phyloP scores from a whole-genome alignment of 2,797 vertebrate species.

The Pelodytes ibericus region DNA sequence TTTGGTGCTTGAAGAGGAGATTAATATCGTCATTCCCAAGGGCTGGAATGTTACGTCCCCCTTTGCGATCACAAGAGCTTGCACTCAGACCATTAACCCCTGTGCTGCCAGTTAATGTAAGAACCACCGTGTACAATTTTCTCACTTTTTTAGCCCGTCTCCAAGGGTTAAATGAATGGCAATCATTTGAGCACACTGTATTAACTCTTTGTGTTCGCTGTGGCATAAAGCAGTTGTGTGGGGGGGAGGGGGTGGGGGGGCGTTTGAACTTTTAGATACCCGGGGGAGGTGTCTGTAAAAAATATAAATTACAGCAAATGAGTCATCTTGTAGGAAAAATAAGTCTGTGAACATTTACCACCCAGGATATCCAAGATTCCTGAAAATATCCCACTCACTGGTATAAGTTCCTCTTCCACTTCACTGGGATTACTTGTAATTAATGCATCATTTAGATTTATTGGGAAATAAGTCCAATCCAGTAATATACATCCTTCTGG shows the following conservation, averaged over 20 bases:
- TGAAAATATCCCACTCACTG: conserved; percentile 42
- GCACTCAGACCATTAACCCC: background rate
- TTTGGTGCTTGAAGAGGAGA: too few species aligned
- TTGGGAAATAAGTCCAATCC: too few species aligned
- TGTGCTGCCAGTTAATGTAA: too few species aligned
- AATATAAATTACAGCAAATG: conserved; percentile 37
- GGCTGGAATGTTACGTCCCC: too few species aligned
- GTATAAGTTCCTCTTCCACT: conserved; percentile 30
- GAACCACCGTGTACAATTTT: too few species aligned
- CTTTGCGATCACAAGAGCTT: background rate
- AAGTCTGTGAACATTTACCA: conserved; percentile 42
- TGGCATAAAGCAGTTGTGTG: background rate
- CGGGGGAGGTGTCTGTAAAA: conserved; percentile 9
- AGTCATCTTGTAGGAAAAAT: conserved; percentile 34
- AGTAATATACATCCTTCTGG: too few species aligned
- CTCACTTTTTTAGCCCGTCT: too few species aligned
- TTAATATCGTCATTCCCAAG: too few species aligned
- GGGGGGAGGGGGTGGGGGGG: background rate
- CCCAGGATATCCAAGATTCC: conserved; percentile 44
- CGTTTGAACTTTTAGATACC: conserved; percentile 12
- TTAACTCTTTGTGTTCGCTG: background rate
- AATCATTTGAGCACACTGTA: background rate
- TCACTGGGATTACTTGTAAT: background rate
- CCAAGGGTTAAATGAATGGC: too few species aligned
- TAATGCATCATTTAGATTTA: background rate